These are phyloP conservation scores for Telmatochromis sp. DNA, from an alignment of 2,113 vertebrate genomes.

Conservation along the genomic window DNA sequence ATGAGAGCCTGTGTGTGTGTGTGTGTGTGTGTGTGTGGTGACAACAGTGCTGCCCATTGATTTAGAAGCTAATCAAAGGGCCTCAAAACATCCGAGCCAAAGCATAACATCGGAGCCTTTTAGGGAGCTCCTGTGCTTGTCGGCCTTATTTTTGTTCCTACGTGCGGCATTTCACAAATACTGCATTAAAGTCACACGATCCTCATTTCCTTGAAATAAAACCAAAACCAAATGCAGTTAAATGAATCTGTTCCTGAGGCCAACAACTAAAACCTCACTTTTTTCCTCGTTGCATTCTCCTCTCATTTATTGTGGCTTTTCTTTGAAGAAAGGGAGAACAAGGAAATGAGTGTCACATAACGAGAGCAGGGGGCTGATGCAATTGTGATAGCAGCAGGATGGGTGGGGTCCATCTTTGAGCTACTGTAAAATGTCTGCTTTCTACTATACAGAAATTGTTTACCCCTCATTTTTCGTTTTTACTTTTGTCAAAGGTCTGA, in stretches of 20 bases:
- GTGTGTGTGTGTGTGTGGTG: neutral
- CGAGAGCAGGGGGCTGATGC: constrained; percentile 29
- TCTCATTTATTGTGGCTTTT: constrained; percentile 1
- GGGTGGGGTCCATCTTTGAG: constrained; percentile 54
- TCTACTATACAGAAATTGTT: neutral
- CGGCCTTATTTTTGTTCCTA: constrained; percentile 15
- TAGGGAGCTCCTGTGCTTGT: constrained; percentile 2
- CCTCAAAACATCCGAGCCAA: constrained; percentile 39
- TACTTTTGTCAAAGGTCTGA: neutral
- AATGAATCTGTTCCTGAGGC: neutral
- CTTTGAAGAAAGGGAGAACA: constrained; percentile 57
- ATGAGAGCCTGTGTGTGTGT: constrained; percentile 44
- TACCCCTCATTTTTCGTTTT: neutral
- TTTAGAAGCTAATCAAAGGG: constrained; percentile 66
- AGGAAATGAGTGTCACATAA: constrained; percentile 51
- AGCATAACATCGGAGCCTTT: constrained; percentile 45
- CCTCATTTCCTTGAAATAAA: constrained; percentile 12
- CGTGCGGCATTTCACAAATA: constrained; percentile 21
- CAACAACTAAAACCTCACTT: neutral
- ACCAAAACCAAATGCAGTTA: constrained; percentile 21
- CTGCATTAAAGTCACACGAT: constrained; percentile 2
- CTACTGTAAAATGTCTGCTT: constrained; percentile 69
- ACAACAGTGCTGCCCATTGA: constrained; percentile 61
- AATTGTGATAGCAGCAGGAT: constrained; percentile 51
- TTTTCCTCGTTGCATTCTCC: neutral